phyloP scores from a whole-genome alignment of 2,797 vertebrate species.

The Odontamblyopus rebecca region DNA sequence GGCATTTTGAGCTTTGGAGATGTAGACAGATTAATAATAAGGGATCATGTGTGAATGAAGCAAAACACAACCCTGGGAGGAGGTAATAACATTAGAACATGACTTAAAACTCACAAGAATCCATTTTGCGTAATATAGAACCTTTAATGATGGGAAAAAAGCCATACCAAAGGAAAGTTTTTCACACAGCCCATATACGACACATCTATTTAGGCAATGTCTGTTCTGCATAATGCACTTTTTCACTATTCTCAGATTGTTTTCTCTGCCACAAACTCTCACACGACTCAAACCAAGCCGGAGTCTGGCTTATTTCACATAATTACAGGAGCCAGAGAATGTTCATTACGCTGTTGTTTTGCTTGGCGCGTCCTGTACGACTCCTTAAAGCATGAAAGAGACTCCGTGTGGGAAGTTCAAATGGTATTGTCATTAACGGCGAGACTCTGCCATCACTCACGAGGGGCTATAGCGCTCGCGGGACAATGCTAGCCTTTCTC shows the following conservation, averaged over 20 bases:
- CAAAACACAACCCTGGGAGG: no score
- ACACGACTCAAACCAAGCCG: conserved; percentile 66
- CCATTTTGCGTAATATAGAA: neutral
- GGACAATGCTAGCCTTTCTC: conserved; percentile 73
- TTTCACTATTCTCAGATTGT: conserved; percentile 54
- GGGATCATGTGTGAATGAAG: no score
- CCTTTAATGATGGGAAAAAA: neutral
- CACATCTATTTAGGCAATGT: neutral
- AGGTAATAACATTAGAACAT: no score
- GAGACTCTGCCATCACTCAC: conserved; percentile 72
- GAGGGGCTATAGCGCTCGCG: conserved; percentile 54
- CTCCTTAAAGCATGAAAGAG: conserved; percentile 71
- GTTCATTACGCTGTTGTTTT: conserved; percentile 74
- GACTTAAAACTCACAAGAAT: no score
- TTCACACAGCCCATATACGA: neutral
- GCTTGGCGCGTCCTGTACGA: conserved; percentile 61
- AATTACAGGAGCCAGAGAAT: conserved; percentile 73
- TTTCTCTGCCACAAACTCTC: conserved; percentile 65
- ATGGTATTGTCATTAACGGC: conserved; percentile 77
- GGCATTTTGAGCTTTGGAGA: no score
- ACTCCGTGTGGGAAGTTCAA: conserved; percentile 76
- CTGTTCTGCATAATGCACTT: conserved; percentile 60
- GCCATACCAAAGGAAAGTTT: neutral
- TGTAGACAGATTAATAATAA: no score
- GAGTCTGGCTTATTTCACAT: conserved; percentile 66